Percentiles rank a stretch among this genome's conserved stretches.
These are phyloP conservation scores for Cosmopolites sordidus DNA, from an alignment of 2,888 invertebrate genomes.

Conservation along the genomic window DNA sequence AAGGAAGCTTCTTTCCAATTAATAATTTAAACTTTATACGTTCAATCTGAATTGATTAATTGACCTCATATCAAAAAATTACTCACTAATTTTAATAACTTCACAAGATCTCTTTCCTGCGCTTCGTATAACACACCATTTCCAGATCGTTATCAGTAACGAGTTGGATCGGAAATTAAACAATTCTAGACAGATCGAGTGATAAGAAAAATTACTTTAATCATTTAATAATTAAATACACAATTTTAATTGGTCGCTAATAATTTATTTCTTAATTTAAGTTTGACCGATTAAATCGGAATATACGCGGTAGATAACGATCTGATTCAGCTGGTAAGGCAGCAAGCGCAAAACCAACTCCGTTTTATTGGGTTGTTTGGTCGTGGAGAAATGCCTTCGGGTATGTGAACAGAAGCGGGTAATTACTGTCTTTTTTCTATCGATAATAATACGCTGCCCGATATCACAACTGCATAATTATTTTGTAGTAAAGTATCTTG, in stretches of 20 bases:
- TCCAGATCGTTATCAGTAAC: not conserved
- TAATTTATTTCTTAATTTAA: conserved; percentile 10
- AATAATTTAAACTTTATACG: too few relatives aligned
- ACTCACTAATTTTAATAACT: not conserved
- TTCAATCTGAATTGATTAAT: too few relatives aligned
- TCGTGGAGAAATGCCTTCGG: not conserved
- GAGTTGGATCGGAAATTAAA: conserved; percentile 1
- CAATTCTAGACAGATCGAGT: conserved; percentile 5
- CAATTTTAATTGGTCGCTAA: conserved; percentile 5
- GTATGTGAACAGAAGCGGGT: not conserved
- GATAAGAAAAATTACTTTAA: conserved; percentile 17
- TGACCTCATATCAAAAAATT: not conserved
- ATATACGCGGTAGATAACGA: not conserved
- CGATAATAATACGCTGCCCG: not conserved
- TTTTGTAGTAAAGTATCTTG: not conserved
- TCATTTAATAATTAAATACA: conserved; percentile 14
- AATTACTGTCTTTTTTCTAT: not conserved
- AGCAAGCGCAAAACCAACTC: not conserved
- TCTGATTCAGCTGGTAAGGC: not conserved
- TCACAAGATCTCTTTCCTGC: not conserved
- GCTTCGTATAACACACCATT: not conserved
- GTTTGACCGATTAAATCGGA: conserved; percentile 1
- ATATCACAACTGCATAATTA: not conserved
- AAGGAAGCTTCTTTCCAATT: too few relatives aligned
- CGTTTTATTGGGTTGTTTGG: not conserved